Conservation (phyloP, 2,113 vertebrate genomes). For the Heteronetta atricapilla region DNA sequence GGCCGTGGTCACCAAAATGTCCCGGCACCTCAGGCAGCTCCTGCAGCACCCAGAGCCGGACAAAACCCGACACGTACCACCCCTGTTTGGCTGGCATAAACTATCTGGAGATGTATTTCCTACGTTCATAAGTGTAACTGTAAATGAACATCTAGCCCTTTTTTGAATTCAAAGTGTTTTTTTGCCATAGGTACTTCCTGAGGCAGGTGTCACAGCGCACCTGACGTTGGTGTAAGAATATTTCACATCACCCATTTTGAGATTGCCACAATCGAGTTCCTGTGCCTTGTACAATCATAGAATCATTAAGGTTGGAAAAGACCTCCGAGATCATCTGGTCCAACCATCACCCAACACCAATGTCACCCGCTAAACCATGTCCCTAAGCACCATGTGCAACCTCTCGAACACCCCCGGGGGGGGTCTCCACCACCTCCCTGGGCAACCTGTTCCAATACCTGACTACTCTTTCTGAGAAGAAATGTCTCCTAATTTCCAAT, state of each 20-base stretch:
- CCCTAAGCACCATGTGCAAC: too few species aligned
- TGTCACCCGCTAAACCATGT: too few species aligned
- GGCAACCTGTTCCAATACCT: too few species aligned
- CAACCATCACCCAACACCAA: too few species aligned
- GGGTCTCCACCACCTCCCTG: too few species aligned
- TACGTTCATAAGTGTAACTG: rapidly evolving
- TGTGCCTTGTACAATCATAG: neutral
- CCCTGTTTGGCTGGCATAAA: neutral
- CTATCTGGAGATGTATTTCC: neutral
- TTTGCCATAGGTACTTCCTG: neutral
- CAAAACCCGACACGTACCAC: neutral
- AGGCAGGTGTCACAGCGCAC: neutral
- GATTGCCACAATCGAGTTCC: neutral
- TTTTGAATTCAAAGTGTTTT: neutral
- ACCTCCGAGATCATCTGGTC: too few species aligned
- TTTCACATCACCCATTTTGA: neutral
- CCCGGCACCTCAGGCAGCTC: neutral
- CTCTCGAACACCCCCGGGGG: too few species aligned
- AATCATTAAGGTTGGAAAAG: too few species aligned
- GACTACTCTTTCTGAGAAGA: too few species aligned
- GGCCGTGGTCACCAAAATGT: neutral
- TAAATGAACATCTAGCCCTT: neutral
- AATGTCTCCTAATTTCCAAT: too few species aligned
- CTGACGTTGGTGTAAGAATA: neutral
- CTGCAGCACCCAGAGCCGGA: neutral